Evolutionary conservation across 2,797 vertebrate genomes (phyloP), one percentile per base, ranked within the genome.

Genomic region (Remorina albescens): DNA sequence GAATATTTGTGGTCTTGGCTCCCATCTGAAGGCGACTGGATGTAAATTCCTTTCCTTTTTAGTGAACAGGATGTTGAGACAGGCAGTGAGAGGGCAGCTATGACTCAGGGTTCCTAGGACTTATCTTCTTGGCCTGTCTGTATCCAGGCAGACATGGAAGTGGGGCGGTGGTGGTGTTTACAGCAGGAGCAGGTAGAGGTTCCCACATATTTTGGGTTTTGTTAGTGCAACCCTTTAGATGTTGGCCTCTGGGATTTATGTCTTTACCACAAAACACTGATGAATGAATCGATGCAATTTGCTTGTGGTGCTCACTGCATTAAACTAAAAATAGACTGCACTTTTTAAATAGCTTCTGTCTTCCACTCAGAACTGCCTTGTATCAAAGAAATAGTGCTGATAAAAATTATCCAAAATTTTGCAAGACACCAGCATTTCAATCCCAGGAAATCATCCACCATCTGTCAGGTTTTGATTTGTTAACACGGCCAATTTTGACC

Each of bases 11-110:
- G 68, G 76, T 64, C 11, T 37, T 32, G 12, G 49, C 72, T 67
- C 49, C 72, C 69, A 37, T 62, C 34, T 55, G 11, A 4, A 57
- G 46, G 42, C 36, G 32, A 10, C 61, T 13, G 47, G 63, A 8
- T 32, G 30, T 28, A 28, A 73, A 85, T 81, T 83, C 64, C 64
- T 85, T 79, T 71, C 80, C 81, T 81, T 67, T 81, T 80, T 71
- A 73, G 74, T 70, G 25, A 37, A 28, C 51, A 62, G 68, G 64
- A 59, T 2, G 44, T 74, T 79, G 80, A 86, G 67, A 85, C 79
- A 80, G 81, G 50, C 60, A 19, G 19, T 3, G 32, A 62, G 56
- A 39, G 47, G 73, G 47, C 74, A 71, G 49, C 59, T 23, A 5
- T 86, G 79, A 86, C 77, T 87, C 79, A 79, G 74, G 51, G 55